Evolutionary conservation across 1,140 invertebrate species (phyloP).

Genomic region (Coboldia fuscipes): DNA sequence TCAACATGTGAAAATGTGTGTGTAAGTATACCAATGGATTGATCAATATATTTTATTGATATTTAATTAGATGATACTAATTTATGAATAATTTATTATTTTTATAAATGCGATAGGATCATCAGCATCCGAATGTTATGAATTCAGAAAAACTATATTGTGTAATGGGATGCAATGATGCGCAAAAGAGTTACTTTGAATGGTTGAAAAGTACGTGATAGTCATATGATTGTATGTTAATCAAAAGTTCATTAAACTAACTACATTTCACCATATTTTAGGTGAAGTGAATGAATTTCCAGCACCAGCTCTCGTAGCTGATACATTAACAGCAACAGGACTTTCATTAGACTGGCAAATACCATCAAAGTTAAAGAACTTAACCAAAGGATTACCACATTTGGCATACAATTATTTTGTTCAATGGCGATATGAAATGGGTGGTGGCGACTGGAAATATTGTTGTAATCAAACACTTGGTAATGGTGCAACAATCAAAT

Average conservation of each 20-base stretch:
- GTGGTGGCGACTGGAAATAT: slow-evolving; percentile 50
- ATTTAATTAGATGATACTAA: not conserved
- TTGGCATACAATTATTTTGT: slow-evolving; percentile 40
- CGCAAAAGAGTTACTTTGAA: slow-evolving; percentile 45
- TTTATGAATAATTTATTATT: slow-evolving; percentile 1
- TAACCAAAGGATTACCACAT: slow-evolving; percentile 14
- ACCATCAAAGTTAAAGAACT: slow-evolving; percentile 14
- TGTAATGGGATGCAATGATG: slow-evolving; percentile 63
- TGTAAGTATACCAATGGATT: slow-evolving; percentile 44
- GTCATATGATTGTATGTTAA: not conserved
- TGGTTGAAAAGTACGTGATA: slow-evolving; percentile 3
- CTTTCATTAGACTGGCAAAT: slow-evolving; percentile 46
- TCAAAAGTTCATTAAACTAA: not conserved
- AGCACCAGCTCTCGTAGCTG: slow-evolving; percentile 4
- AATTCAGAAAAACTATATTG: slow-evolving; percentile 14
- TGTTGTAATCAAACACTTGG: slow-evolving; percentile 34
- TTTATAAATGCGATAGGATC: not conserved
- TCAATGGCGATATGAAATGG: slow-evolving; percentile 46
- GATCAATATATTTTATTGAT: slow-evolving; percentile 1
- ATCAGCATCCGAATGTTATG: not conserved
- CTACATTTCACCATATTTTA: slow-evolving; percentile 9
- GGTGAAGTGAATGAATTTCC: slow-evolving; percentile 40
- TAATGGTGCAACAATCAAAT: slow-evolving; percentile 31
- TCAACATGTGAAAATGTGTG: slow-evolving; percentile 43
- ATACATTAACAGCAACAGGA: slow-evolving; percentile 4